These are phyloP conservation scores for Erpetoichthys calabaricus DNA, from an alignment of 2,797 vertebrate species.

Conservation along the genomic window DNA sequence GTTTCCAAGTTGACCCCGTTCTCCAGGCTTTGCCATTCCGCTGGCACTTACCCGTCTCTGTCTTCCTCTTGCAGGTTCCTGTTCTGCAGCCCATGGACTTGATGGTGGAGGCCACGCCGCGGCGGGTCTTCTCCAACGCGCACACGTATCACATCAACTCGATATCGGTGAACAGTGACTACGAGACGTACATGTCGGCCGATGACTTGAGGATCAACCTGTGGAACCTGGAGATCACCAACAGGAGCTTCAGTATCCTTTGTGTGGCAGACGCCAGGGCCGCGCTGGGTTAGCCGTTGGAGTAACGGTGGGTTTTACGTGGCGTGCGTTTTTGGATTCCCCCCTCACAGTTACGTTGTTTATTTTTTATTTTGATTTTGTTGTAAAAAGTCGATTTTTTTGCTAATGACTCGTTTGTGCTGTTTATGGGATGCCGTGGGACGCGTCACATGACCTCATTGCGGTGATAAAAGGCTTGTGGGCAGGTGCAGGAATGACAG, in stretches of 20 bases:
- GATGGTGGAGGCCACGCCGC: conserved; percentile 86
- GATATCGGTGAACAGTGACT: conserved; percentile 93
- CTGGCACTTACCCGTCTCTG: too few species aligned
- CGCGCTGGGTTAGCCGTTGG: conserved; percentile 5
- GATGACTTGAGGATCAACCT: conserved; percentile 90
- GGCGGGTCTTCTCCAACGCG: conserved; percentile 81
- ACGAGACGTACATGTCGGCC: conserved; percentile 88
- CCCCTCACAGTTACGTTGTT: too few species aligned
- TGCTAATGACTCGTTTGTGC: too few species aligned
- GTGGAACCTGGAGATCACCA: conserved; percentile 92
- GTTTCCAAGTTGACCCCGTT: too few species aligned
- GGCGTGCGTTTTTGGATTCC: too few species aligned
- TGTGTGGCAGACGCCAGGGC: conserved; percentile 14
- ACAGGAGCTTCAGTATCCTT: conserved; percentile 97
- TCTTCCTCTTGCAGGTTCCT: conserved; percentile 58
- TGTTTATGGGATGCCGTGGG: too few species aligned
- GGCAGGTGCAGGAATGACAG: too few species aligned
- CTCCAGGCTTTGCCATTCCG: too few species aligned
- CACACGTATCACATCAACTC: conserved; percentile 97
- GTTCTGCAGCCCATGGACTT: conserved; percentile 87
- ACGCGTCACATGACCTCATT: too few species aligned
- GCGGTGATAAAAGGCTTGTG: too few species aligned
- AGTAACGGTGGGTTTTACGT: conserved; percentile 4
- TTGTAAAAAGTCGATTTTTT: too few species aligned
- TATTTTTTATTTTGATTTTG: too few species aligned